These are phyloP conservation scores for Hippolais icterina DNA, from an alignment of 2,113 vertebrate genomes.

Conservation along the genomic window DNA sequence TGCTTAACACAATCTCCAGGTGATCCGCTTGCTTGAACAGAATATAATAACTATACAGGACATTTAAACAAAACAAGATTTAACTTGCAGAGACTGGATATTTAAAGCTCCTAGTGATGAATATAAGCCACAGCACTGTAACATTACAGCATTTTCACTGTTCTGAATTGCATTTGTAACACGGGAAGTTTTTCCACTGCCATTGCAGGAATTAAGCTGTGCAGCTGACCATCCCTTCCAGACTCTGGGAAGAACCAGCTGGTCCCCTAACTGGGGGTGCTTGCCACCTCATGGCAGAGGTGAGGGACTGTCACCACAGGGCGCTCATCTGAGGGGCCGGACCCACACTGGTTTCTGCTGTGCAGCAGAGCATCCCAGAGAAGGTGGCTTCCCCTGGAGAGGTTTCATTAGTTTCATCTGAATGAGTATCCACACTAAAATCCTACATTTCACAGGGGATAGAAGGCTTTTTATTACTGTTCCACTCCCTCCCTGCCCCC, in stretches of 20 bases:
- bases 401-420: not conserved
- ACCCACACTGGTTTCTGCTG: not conserved
- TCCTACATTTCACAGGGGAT: not conserved
- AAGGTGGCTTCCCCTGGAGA: not conserved
- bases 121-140: not conserved
- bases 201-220: not conserved
- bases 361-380: not conserved
- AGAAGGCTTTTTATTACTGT: not conserved
- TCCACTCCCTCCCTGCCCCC: accelerated
- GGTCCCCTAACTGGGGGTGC: accelerated
- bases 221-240: not conserved
- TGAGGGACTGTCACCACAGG: not conserved
- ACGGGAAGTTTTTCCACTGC: not conserved
- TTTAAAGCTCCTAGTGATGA: not conserved
- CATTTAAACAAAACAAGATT: not conserved
- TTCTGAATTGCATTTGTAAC: not conserved
- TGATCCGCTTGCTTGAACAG: not conserved
- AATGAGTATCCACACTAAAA: not conserved
- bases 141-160: not conserved
- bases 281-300: not conserved
- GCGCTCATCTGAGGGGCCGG: not conserved
- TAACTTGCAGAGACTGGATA: not conserved
- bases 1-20: not conserved
- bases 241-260: not conserved
- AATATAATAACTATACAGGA: not conserved